These are phyloP conservation scores for Poeciliopsis turneri DNA, from an alignment of 2,797 vertebrate genomes.

Conservation along the genomic window DNA sequence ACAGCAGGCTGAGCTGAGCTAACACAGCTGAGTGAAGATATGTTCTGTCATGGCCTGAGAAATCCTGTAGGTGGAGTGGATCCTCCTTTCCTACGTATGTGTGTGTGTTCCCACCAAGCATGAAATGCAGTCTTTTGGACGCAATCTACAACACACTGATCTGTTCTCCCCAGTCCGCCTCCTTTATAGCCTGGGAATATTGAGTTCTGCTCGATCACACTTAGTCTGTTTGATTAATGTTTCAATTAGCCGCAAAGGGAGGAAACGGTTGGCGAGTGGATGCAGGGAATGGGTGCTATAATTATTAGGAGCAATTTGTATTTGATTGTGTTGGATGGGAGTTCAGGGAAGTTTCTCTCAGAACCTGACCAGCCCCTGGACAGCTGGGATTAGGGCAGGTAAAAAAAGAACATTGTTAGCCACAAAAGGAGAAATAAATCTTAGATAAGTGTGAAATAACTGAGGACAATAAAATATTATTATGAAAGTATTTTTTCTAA, in stretches of 20 bases:
- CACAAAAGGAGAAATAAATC: constrained; percentile 37
- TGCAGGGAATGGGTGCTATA: constrained; percentile 40
- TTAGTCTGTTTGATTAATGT: constrained; percentile 61
- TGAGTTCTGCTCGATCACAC: constrained; percentile 23
- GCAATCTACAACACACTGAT: constrained; percentile 39
- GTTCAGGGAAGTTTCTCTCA: constrained; percentile 56
- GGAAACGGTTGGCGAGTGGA: constrained; percentile 39
- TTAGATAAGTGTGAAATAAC: constrained; percentile 27
- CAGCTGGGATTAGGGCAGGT: constrained; percentile 35
- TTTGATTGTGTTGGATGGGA: constrained; percentile 62
- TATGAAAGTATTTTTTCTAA: constrained; percentile 26
- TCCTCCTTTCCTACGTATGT: constrained; percentile 47
- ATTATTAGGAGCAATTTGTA: constrained; percentile 53
- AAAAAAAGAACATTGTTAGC: constrained; percentile 28
- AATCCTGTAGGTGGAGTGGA: constrained; percentile 70
- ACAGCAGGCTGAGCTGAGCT: constrained; percentile 49
- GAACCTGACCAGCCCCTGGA: constrained; percentile 33
- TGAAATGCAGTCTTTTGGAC: constrained; percentile 38
- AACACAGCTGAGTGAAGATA: constrained; percentile 31
- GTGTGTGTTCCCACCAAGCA: constrained; percentile 35
- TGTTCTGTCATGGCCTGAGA: constrained; percentile 53
- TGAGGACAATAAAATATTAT: constrained; percentile 34
- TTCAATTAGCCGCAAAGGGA: constrained; percentile 59
- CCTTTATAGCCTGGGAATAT: constrained; percentile 49
- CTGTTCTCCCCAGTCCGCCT: constrained; percentile 33